phyloP scores from a whole-genome alignment of 2,113 vertebrate species.

The Cichladusa arquata region DNA sequence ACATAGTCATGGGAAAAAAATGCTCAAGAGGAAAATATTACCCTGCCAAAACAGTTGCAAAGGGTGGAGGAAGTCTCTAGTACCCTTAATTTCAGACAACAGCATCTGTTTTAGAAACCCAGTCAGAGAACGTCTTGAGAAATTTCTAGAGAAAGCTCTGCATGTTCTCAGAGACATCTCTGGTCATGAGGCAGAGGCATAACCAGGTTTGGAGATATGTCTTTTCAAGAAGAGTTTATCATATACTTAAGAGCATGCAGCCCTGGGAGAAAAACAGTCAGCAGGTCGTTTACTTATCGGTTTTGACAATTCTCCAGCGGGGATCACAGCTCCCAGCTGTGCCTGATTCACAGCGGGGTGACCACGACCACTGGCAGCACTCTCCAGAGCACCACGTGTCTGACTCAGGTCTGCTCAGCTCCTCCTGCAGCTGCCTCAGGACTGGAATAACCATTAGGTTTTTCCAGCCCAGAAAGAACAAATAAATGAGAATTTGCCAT shows the following conservation, averaged over 20 bases:
- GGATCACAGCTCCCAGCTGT: neutral
- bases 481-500: neutral
- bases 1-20: neutral
- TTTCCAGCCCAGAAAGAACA: neutral
- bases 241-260: neutral
- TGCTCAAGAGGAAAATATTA: neutral
- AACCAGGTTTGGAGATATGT: neutral
- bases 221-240: neutral
- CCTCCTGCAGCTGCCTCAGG: neutral
- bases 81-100: neutral
- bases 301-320: neutral
- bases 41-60: neutral
- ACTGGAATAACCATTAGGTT: neutral
- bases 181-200: neutral
- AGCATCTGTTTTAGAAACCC: neutral
- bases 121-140: neutral
- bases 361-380: neutral
- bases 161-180: neutral
- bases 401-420: neutral
- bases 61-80: neutral
- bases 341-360: neutral
- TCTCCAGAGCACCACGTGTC: accelerated
- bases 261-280: neutral
- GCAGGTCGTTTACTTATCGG: neutral
- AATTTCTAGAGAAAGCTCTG: neutral